Evolutionary conservation across 2,888 invertebrate species (phyloP), one percentile per base, ranked within the genome.

Genomic region (Clistopyga incitator): DNA sequence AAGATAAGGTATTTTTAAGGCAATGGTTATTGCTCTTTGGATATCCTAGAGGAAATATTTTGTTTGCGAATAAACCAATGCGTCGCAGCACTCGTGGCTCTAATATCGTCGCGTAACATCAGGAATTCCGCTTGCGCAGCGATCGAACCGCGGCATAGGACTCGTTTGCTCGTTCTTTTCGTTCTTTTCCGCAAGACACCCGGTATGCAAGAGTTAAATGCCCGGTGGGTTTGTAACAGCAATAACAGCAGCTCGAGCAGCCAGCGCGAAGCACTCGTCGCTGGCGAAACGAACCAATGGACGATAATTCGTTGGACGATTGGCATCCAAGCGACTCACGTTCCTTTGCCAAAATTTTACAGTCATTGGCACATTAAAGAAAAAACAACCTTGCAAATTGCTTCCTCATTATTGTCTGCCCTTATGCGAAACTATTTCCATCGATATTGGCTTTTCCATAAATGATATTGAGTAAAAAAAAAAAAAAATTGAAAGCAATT

Each of bases 211-310:
- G 76, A 76, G 81, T 71, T 76, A 81, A 81, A 77, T 81, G 70
- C 76, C 76, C 81, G 68, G 64, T 70, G 71, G 76, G 65, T 64
- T 81, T 71, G 71, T 71, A 81, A 81, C 71, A 59, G 71, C 61
- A 34, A 29, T 29, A 42, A 42, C 56, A 56, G 68, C 56, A 29
- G 45, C 61, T 3, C 15, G 50, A 11, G 47, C n/a, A 34, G 50
- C 61, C 38, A 61, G 56, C 25, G 6, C 25, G 54, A 11, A 71
- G 64, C 47, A 65, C 72, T 75, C 80, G 68, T 75, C 61, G 56
- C 75, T 70, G 74, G 50, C 74, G 80, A 70, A 75, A 80, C 74
- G 80, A 75, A 80, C 75, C 75, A 80, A 80, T 80, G 80, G 74
- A 80, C 75, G 75, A 75, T 80, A 74, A 80, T 75, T 80, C 68